phyloP scores from a whole-genome alignment of 2,797 vertebrate genomes.

The Crypturellus tataupa region DNA sequence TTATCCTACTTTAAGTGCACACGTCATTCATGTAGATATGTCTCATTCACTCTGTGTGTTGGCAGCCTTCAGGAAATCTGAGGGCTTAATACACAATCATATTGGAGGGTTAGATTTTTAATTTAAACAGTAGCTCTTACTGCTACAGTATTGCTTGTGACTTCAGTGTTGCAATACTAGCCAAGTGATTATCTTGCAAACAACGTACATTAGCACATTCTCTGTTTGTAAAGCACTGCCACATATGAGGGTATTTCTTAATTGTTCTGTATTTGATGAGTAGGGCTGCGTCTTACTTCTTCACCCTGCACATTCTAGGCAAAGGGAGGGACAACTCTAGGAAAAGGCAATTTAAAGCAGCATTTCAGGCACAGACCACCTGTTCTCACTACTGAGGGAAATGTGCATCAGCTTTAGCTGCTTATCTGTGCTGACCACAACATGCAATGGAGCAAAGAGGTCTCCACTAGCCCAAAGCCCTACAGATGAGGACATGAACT shows the following conservation, averaged over 20 bases:
- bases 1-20: background rate
- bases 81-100: too few relatives aligned
- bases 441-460: accelerated
- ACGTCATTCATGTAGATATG: background rate
- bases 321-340: background rate
- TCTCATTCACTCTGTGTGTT: background rate
- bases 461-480: background rate
- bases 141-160: background rate
- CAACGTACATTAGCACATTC: accelerated
- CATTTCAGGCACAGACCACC: background rate
- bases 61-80: background rate
- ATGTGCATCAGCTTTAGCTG: background rate
- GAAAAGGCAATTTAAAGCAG: background rate
- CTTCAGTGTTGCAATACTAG: background rate
- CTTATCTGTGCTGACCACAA: background rate
- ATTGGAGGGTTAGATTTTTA: too few relatives aligned
- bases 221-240: background rate
- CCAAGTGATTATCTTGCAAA: background rate
- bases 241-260: accelerated
- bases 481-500: accelerated
- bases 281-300: background rate
- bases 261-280: background rate
- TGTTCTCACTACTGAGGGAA: background rate
- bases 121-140: background rate
- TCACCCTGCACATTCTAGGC: accelerated